Evolutionary conservation across 2,113 vertebrate genomes (phyloP), one percentile per base, ranked within the genome.

Genomic region (Nesogale talazaci): DNA sequence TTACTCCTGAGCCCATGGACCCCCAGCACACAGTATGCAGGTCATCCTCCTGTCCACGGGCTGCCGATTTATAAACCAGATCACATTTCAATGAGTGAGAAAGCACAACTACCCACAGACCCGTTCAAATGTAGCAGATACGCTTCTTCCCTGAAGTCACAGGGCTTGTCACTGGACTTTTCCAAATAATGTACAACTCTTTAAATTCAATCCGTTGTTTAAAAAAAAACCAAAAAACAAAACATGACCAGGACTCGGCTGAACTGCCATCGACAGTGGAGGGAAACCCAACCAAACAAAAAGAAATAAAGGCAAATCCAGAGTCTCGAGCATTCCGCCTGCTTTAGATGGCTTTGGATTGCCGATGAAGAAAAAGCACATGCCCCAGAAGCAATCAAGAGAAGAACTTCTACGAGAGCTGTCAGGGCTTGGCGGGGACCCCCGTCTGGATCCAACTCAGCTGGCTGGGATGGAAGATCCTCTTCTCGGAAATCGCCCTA

Each of bases 341-440:
- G 7, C 86, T 75, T 74, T 89, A 91, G 61, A 92, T 88, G 63
- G 65, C 29, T 31, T 90, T 38, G 88, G 90, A 69, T 78, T 40
- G 92, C 94, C 97, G 86, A 84, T 94, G 91, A 82, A 65, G 91
- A 92, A 25, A 0, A 79, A 86, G 89, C 25, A 69, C 63, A 87
- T 94, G 93, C 83, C 93, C 63, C 90, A 94, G 83, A 94, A 31
- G 56, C 46, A 75, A 80, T 93, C 92, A 88, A 72, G 72, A 90
- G 91, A 88, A 72, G 72, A 90, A 40, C 76, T 36, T 46, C 46
- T 83, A 14, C 69, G 59, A 31, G 74, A 34, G 76, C 67, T 15
- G 61, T 76, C 1, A 0, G 3, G 57, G 38, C 83, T 25, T 5
- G 17, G 72, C 7, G 0, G 19, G 34, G 85, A 15, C 46, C 27